A percentile compares a stretch with the other conserved stretches of the same genome.
Evolutionary conservation across 2,113 vertebrate genomes (phyloP).

Genomic region (Aegotheles bennettii): DNA sequence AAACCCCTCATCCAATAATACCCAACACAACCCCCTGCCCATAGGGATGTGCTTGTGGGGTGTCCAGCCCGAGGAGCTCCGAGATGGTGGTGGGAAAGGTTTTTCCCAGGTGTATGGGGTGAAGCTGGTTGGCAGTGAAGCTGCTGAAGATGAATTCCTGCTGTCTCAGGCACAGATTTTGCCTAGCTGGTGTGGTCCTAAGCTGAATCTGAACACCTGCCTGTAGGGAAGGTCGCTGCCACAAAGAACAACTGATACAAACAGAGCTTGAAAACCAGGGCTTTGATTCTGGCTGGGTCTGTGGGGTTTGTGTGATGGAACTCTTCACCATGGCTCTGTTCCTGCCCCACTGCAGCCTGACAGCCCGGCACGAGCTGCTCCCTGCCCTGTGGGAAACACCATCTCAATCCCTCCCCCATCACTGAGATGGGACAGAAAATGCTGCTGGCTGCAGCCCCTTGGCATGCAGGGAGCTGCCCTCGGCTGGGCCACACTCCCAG

Average conservation of each 20-base stretch:
- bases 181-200: background rate
- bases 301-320: background rate
- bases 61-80: too few species aligned
- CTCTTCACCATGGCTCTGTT: accelerated
- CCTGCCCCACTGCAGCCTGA: accelerated
- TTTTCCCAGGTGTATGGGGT: too few species aligned
- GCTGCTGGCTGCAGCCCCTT: accelerated
- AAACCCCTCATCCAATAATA: too few species aligned
- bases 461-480: background rate
- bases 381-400: background rate
- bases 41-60: background rate
- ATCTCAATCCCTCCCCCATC: accelerated
- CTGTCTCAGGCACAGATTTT: background rate
- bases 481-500: background rate
- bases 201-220: background rate
- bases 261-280: background rate
- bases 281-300: accelerated
- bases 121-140: too few species aligned
- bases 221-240: background rate
- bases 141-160: background rate
- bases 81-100: too few species aligned
- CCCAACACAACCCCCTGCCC: background rate
- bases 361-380: background rate
- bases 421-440: accelerated
- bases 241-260: accelerated